Conservation (phyloP, 2,113 vertebrate genomes). For the Caretta caretta region DNA sequence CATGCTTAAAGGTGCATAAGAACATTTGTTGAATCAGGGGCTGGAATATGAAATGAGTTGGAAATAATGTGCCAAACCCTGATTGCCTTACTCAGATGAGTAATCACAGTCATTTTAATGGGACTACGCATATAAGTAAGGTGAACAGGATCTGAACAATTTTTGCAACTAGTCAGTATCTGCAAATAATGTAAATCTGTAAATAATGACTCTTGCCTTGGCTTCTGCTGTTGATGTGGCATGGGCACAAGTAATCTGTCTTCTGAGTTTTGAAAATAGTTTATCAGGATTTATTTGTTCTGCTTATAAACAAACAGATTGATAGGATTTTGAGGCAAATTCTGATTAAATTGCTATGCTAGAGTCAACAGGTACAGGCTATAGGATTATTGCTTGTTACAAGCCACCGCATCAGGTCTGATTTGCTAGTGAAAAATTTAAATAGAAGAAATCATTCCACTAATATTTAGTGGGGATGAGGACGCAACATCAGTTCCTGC, state of each 20-base stretch:
- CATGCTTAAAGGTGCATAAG: constrained; percentile 9
- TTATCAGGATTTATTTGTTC: background rate
- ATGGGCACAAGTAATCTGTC: background rate
- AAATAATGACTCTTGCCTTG: background rate
- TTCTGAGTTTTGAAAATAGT: background rate
- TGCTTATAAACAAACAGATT: background rate
- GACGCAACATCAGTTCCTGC: background rate
- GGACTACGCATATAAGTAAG: constrained; percentile 33
- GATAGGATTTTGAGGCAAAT: background rate
- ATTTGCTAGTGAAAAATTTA: constrained; percentile 39
- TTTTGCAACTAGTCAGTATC: constrained; percentile 22
- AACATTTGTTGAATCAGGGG: background rate
- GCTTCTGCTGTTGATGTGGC: background rate
- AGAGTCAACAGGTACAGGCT: constrained; percentile 44
- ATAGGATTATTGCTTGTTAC: constrained; percentile 24
- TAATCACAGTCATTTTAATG: background rate
- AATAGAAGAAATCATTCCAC: background rate
- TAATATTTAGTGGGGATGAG: background rate
- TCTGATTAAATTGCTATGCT: constrained; percentile 11
- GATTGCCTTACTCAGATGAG: constrained; percentile 21
- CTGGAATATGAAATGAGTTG: background rate
- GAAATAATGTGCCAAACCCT: background rate
- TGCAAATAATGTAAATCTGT: background rate
- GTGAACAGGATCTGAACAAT: constrained; percentile 27
- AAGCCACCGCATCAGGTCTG: background rate